Base-by-base conservation (phyloP, 2,113 vertebrate genomes). In the Corydoras sp. region DNA sequence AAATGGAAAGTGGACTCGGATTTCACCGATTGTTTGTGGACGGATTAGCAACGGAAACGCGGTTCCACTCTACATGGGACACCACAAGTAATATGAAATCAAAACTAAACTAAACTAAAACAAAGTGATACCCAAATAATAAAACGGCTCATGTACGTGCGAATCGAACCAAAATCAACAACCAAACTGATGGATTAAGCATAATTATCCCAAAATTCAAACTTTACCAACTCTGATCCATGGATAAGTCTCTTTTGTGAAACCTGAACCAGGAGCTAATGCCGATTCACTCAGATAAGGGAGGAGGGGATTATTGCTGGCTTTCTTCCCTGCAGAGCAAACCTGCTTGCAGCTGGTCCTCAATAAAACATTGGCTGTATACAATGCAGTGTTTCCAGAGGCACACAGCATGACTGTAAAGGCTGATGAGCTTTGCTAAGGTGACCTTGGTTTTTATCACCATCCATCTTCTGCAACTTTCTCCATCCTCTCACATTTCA, bases 391-490 rank as follows among this genome's bases (percentile, higher is more conserved):
- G 29, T 60, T 61, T 67, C 58, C 58, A 67, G 48, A 55, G 64
- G 30, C 30, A 29, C 60, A 32, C 30, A 55, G 15, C n/a, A 13
- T 18, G 48, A 48, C 32, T 32, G 55, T 15, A 70, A 3, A 31
- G 14, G 59, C 49, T 53, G 63, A 59, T 53, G 54, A 53, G 71
- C 56, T 51, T 51, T 13, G 2, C 15, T 54, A 73, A 55, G 64
- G 72, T 73, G 49, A 67, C 72, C 64, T 73, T 73, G 64, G 64
- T 55, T 55, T 73, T 73, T 55, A 73, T 15, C 64, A 61, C 58
- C 58, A 55, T 48, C 48, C 43, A 49, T 14, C 58, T 29, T 29
- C 59, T 61, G 30, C 30, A 9, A 10, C 59, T 63, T 32, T 71
- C 49, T n/a, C 10, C 68, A 62, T 11, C 13, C 43, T 31, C 9